Percentiles rank a stretch among this genome's conserved stretches.
Evolutionary conservation across 2,797 vertebrate species (phyloP).

Genomic region (Phrynocephalus vlangalii): DNA sequence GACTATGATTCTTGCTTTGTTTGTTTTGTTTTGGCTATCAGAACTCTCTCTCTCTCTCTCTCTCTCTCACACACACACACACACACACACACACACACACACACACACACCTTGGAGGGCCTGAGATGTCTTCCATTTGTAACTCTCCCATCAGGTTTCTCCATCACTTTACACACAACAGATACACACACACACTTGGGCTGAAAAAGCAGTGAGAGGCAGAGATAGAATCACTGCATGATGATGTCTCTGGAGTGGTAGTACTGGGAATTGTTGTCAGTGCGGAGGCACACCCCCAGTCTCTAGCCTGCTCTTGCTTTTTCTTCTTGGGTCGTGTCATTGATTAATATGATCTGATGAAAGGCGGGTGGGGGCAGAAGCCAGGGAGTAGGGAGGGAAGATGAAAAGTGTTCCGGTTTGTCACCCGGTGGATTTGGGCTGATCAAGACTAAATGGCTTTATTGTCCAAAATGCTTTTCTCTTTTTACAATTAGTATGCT

Average conservation of each 20-base stretch:
- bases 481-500: not conserved
- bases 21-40: too few species aligned
- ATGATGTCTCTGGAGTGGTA: not conserved
- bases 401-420: too few species aligned
- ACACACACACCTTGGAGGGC: too few species aligned
- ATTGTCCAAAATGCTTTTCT: not conserved
- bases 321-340: not conserved
- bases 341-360: too few species aligned
- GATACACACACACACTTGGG: not conserved
- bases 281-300: not conserved
- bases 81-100: too few species aligned
- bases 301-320: not conserved
- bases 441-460: not conserved
- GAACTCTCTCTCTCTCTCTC: not conserved
- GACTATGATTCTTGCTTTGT: too few species aligned
- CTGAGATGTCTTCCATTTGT: not conserved
- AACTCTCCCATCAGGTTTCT: not conserved
- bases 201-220: not conserved
- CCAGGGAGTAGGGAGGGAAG: too few species aligned
- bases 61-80: too few species aligned
- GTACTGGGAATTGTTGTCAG: not conserved
- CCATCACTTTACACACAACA: not conserved
- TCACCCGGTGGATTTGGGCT: too few species aligned
- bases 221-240: not conserved
- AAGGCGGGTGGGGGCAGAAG: not conserved